These are phyloP conservation scores for Unio pictorum DNA, from an alignment of 2,888 invertebrate species.

Conservation along the genomic window DNA sequence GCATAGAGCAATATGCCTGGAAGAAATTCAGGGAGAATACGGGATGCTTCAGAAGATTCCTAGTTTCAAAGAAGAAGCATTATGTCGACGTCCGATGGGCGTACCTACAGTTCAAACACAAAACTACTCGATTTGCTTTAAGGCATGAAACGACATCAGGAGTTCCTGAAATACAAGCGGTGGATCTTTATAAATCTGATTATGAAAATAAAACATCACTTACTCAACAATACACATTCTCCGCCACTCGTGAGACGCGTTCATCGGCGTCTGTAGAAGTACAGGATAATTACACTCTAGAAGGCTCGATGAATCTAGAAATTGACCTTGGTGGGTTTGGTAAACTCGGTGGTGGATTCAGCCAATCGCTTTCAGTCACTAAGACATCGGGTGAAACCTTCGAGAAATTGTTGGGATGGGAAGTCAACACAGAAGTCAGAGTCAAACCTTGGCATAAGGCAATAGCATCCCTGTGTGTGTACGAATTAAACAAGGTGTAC, in stretches of 20 bases:
- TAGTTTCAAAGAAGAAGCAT: conserved; percentile 24
- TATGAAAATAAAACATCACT: conserved; percentile 37
- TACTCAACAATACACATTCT: conserved; percentile 38
- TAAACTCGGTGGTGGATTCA: conserved; percentile 34
- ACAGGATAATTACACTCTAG: conserved; percentile 40
- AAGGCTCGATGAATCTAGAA: conserved; percentile 36
- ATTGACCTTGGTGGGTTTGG: conserved; percentile 33
- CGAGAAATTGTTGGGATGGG: conserved; percentile 33
- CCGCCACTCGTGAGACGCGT: conserved; percentile 30
- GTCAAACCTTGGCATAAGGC: conserved; percentile 32
- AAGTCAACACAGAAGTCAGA: conserved; percentile 37
- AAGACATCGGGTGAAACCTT: conserved; percentile 34
- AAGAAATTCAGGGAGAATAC: conserved; percentile 14
- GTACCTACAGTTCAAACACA: conserved; percentile 37
- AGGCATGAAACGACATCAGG: conserved; percentile 4
- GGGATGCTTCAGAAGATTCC: conserved; percentile 16
- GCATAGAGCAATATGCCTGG: conserved; percentile 40
- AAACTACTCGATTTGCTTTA: conserved; percentile 19
- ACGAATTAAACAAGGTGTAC: conserved; percentile 21
- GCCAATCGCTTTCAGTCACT: conserved; percentile 34
- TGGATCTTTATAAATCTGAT: conserved; percentile 35
- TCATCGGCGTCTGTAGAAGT: conserved; percentile 34
- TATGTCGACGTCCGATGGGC: conserved; percentile 45
- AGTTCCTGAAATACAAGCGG: conserved; percentile 14
- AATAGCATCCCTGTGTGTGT: conserved; percentile 30